phyloP scores from a whole-genome alignment of 2,797 vertebrate species.

The Xerus rutilus region DNA sequence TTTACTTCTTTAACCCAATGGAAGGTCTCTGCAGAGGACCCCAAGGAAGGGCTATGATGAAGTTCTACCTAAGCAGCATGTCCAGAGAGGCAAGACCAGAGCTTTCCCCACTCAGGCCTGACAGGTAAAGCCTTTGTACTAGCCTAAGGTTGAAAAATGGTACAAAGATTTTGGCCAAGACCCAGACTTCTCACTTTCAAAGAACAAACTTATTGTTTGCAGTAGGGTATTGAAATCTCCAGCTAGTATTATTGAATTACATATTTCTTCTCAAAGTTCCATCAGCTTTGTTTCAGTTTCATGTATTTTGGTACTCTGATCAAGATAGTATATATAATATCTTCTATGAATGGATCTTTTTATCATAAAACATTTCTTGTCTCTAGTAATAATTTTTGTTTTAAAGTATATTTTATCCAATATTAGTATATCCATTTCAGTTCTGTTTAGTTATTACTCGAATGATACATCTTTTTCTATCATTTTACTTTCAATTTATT shows the following conservation, averaged over 20 bases:
- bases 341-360: neutral
- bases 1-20: too few relatives aligned
- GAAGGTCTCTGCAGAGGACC: too few relatives aligned
- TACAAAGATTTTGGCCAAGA: too few relatives aligned
- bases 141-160: too few relatives aligned
- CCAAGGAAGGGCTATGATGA: too few relatives aligned
- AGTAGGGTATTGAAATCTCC: neutral
- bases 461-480: neutral
- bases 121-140: too few relatives aligned
- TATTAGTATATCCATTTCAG: neutral
- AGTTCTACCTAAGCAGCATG: too few relatives aligned
- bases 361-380: neutral
- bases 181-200: too few relatives aligned
- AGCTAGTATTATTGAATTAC: neutral
- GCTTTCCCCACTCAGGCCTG: too few relatives aligned
- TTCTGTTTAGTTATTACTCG: neutral
- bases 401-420: neutral
- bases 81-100: too few relatives aligned
- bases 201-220: too few relatives aligned
- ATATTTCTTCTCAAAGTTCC: neutral
- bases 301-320: neutral
- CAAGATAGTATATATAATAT: neutral
- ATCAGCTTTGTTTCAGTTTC: neutral
- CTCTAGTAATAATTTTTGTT: neutral
- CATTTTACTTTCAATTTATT: neutral